phyloP scores from a whole-genome alignment of 2,888 invertebrate species.

The Blera fallax region DNA sequence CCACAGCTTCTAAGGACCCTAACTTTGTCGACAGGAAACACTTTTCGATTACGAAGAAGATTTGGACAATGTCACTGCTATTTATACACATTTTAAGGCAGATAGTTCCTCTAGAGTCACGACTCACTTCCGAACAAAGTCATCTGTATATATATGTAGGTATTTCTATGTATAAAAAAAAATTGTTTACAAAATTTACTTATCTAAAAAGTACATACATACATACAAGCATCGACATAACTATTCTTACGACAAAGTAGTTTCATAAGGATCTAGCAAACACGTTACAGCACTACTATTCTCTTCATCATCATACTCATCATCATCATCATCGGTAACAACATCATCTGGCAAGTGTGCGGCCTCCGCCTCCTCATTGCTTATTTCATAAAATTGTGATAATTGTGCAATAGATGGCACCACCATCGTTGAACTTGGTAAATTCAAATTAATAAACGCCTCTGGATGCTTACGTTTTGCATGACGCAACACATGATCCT shows the following conservation, averaged over 20 bases:
- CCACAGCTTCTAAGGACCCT: too few relatives aligned
- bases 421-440: constrained; percentile 47
- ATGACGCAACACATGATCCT: constrained; percentile 80
- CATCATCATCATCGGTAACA: constrained; percentile 74
- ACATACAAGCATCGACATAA: not conserved
- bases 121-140: not conserved
- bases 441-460: constrained; percentile 74
- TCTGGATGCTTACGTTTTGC: constrained; percentile 80
- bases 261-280: constrained; percentile 51
- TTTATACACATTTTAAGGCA: not conserved
- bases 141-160: not conserved
- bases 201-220: not conserved
- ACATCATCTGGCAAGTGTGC: constrained; percentile 71
- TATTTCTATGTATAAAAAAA: too few relatives aligned
- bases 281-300: constrained; percentile 54
- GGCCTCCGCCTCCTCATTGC: constrained; percentile 76
- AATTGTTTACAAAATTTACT: not conserved
- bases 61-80: not conserved
- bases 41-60: too few relatives aligned
- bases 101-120: not conserved
- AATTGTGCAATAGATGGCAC: constrained; percentile 65
- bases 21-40: too few relatives aligned
- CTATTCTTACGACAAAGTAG: constrained; percentile 9
- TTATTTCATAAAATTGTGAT: constrained; percentile 78
- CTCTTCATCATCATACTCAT: constrained; percentile 73